Evolutionary conservation across 2,888 invertebrate species (phyloP).

Genomic region (Microchrysa polita): DNA sequence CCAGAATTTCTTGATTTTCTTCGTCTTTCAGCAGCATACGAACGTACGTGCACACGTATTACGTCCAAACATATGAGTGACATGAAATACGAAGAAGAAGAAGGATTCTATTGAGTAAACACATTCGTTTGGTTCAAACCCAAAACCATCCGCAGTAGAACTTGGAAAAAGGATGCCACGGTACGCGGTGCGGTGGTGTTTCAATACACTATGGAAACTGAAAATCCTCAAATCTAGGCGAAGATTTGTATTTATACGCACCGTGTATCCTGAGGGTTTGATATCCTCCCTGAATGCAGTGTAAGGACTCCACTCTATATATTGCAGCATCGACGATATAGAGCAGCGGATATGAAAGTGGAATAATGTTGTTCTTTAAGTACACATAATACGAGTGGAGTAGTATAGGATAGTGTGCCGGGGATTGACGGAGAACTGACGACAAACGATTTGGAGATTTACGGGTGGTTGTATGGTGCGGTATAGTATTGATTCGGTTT

Average conservation of each 20-base stretch:
- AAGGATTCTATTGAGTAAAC: neutral
- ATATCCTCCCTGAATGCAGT: neutral
- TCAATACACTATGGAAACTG: neutral
- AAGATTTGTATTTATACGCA: conserved; percentile 9
- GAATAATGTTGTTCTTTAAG: conserved; percentile 38
- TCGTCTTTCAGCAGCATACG: conserved; percentile 1
- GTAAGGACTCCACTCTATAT: no score
- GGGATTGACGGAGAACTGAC: conserved; percentile 24
- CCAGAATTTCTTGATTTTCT: neutral
- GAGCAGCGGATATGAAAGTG: neutral
- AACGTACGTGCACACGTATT: neutral
- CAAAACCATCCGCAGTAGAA: neutral
- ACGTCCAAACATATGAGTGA: neutral
- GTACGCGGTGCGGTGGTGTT: no score
- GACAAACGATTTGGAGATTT: neutral
- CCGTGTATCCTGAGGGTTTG: neutral
- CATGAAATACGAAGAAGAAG: neutral
- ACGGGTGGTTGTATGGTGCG: no score
- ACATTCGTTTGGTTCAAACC: neutral
- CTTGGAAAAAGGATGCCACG: neutral
- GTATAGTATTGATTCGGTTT: conserved; percentile 25
- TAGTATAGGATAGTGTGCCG: conserved; percentile 25
- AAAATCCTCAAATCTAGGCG: neutral
- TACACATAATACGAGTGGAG: no score
- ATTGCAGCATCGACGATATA: neutral